phyloP scores from a whole-genome alignment of 2,888 invertebrate genomes.

The Chorisops tibialis region DNA sequence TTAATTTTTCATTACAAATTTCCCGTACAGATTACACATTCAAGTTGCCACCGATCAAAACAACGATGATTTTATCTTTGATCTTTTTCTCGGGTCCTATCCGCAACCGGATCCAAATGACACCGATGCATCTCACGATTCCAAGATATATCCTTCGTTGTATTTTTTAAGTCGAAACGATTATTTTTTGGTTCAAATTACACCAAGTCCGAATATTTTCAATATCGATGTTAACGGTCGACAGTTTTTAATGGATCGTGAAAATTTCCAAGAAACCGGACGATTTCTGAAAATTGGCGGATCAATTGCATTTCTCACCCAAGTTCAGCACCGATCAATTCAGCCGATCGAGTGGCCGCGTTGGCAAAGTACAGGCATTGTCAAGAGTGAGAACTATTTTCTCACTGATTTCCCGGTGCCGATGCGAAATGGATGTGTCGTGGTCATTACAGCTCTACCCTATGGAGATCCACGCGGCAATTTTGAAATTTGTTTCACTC shows the following conservation, averaged over 20 bases:
- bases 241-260: background rate
- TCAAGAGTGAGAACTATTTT: conserved; percentile 5
- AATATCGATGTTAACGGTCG: background rate
- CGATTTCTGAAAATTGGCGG: conserved; percentile 8
- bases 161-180: background rate
- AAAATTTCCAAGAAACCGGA: background rate
- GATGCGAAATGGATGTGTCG: background rate
- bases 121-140: background rate
- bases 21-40: background rate
- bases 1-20: background rate
- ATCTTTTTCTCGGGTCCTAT: background rate
- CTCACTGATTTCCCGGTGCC: background rate
- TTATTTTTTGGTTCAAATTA: background rate
- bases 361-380: background rate
- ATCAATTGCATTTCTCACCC: conserved; percentile 8
- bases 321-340: background rate
- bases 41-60: background rate
- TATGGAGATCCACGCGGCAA: background rate
- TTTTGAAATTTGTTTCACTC: conserved; percentile 10
- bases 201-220: background rate
- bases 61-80: background rate
- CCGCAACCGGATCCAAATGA: background rate
- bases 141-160: background rate
- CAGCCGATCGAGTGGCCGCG: background rate
- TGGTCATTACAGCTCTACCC: background rate